Base-by-base conservation (phyloP, 2,113 vertebrate genomes). In the Polypterus bichir region DNA sequence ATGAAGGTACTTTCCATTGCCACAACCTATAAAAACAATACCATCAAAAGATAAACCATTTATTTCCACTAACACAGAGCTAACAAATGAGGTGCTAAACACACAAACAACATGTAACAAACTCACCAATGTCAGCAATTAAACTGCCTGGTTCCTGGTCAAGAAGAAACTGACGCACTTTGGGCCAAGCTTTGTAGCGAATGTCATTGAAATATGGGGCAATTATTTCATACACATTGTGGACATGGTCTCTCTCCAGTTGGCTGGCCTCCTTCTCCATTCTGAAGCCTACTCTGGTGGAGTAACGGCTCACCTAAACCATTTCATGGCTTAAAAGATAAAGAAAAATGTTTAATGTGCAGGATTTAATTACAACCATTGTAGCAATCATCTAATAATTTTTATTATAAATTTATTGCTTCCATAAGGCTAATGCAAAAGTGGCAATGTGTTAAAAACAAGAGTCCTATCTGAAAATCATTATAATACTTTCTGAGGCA, bases 1-100 rank as follows among this genome's bases (percentile, higher is more conserved):
- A 79, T 73, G 77, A 67, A 88, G 79, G 55, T 88, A 85, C 79
- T 89, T 91, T 49, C 83, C 82, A 66, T 88, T 91, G 62, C 86
- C 68, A 54, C 83, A 88, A 62, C 83, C 86, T 90, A 27, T 27
- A 27, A 27, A 27, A 27, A 27, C 27, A 27, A 27, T 27, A 27
- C 27, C 1, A 27, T 27, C 27, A 27, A 27, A 2, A 27, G 27
- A 27, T 27, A 27, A 27, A 27, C 27, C 52, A 54, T 8, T 54
- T 2, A 54, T 54, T 7, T 8, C 7, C 52, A 54, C 7, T 8
- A 54, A 54, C n/a, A 8, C 2, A 54, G n/a, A n/a, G 7, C 52
- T 54, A 54, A 8, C 7, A 54, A n/a, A n/a, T n/a, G n/a, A 54
- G n/a, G 52, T 7, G 52, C 7, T 11, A 63, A 55, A 48, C 46